phyloP scores from a whole-genome alignment of 2,113 vertebrate genomes.

The Entomyzon cyanotis region DNA sequence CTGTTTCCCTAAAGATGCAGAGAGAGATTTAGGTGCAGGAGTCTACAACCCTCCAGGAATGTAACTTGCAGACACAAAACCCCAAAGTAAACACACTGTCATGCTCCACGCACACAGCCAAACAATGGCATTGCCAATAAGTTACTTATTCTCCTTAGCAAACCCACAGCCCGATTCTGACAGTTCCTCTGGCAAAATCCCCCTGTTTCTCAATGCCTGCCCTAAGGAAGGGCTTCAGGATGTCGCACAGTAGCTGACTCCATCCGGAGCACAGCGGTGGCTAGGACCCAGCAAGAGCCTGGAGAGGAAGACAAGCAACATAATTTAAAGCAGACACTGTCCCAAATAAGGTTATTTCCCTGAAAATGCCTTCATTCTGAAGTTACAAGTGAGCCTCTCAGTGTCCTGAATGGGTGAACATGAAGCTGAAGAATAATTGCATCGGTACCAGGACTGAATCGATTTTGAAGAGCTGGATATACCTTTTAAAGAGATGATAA shows the following conservation, averaged over 20 bases:
- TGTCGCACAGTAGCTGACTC: not conserved
- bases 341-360: constrained; percentile 51
- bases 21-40: not conserved
- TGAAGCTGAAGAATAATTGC: not conserved
- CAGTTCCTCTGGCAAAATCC: not conserved
- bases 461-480: constrained; percentile 16
- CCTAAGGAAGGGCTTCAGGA: not conserved
- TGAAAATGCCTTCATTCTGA: constrained; percentile 20
- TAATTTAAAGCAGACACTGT: constrained; percentile 60
- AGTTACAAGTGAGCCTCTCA: not conserved
- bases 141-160: not conserved
- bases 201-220: not conserved
- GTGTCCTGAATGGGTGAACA: not conserved
- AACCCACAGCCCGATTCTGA: not conserved
- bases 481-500: constrained; percentile 24
- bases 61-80: not conserved
- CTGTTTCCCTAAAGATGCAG: not conserved
- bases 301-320: constrained; percentile 15
- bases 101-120: not conserved
- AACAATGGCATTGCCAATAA: not conserved
- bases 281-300: constrained; percentile 64
- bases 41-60: not conserved
- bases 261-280: not conserved
- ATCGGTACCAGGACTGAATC: not conserved
- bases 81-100: constrained; percentile 1